phyloP scores from a whole-genome alignment of 64 coral and sea anemone genomes.

The Acropora tenuis region DNA sequence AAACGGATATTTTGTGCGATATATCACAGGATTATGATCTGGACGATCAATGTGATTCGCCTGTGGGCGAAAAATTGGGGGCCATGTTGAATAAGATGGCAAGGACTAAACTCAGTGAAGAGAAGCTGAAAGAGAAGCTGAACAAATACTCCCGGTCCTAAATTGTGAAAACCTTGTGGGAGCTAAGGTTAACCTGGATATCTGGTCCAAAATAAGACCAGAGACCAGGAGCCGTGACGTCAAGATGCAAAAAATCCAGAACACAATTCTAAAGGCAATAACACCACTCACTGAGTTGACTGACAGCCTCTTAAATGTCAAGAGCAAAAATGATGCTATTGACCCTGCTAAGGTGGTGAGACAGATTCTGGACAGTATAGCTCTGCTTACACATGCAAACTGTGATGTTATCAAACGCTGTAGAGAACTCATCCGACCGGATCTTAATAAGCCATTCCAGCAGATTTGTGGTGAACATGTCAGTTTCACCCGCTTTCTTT shows the following conservation, averaged over 20 bases:
- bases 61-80: too few species aligned
- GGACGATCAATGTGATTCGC: not conserved
- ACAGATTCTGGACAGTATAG: conserved; percentile 37
- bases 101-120: too few species aligned
- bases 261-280: conserved; percentile 29
- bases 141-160: too few species aligned
- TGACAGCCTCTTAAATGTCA: conserved; percentile 22
- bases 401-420: conserved; percentile 51
- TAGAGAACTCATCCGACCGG: conserved; percentile 36
- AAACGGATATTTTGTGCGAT: too few species aligned
- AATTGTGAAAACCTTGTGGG: conserved; percentile 17
- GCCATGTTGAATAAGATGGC: too few species aligned
- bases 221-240: conserved; percentile 30
- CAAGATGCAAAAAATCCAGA: conserved; percentile 43
- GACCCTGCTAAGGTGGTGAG: not conserved
- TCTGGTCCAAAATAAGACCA: conserved; percentile 46
- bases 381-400: conserved; percentile 56
- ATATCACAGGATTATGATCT: not conserved
- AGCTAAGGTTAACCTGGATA: conserved; percentile 44
- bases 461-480: conserved; percentile 51
- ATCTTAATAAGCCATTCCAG: conserved; percentile 14
- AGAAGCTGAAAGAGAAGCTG: too few species aligned
- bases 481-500: conserved; percentile 33
- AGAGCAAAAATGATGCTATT: not conserved
- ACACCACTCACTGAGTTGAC: conserved; percentile 9